Conservation (phyloP, 2,888 invertebrate genomes). For the Bugulina stolonifera region DNA sequence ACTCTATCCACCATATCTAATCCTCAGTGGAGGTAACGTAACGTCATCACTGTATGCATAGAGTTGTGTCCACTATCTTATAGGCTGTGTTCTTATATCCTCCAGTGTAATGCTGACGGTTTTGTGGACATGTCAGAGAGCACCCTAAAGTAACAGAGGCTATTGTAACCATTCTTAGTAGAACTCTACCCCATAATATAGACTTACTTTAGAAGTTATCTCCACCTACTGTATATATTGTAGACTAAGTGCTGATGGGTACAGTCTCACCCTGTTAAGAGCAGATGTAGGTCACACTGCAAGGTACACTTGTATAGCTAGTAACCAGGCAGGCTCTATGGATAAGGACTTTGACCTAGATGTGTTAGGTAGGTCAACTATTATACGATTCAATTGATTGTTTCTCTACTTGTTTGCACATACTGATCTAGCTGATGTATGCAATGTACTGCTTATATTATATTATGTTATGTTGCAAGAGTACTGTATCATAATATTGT, state of each 20-base stretch:
- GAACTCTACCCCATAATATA: too few species aligned
- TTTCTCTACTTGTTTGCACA: too few species aligned
- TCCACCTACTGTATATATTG: neutral
- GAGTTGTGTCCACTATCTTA: neutral
- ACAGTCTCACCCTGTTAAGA: conserved; percentile 37
- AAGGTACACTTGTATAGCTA: conserved; percentile 53
- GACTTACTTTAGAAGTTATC: too few species aligned
- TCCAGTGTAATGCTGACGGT: too few species aligned
- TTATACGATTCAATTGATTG: too few species aligned
- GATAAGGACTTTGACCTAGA: conserved; percentile 40
- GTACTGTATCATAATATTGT: too few species aligned
- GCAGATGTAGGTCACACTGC: conserved; percentile 39
- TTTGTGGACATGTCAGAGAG: too few species aligned
- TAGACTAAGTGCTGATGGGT: conserved; percentile 33
- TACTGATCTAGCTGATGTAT: too few species aligned
- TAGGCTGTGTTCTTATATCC: neutral
- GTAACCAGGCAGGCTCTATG: conserved; percentile 54
- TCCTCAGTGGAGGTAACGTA: neutral
- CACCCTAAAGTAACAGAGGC: too few species aligned
- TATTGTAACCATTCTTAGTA: too few species aligned
- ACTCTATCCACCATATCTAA: conserved; percentile 29
- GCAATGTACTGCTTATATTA: too few species aligned
- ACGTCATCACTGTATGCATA: neutral
- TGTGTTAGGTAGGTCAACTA: conserved; percentile 47
- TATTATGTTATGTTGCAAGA: too few species aligned